These are phyloP conservation scores for Hecatera dysodea DNA, from an alignment of 2,888 invertebrate species.

Conservation along the genomic window DNA sequence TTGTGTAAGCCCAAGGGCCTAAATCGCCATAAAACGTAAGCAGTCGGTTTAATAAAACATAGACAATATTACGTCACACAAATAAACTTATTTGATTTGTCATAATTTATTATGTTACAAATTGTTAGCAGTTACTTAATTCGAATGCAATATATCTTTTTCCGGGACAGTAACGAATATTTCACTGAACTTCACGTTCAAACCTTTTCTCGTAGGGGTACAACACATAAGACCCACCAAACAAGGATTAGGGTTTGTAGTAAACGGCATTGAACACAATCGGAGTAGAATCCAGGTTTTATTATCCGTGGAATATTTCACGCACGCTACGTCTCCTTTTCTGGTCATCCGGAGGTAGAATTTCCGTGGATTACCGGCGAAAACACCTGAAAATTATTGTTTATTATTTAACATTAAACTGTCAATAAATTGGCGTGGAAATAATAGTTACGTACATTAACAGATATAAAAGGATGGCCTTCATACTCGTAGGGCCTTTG, in stretches of 20 bases:
- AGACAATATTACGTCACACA: not conserved
- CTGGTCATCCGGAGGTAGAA: constrained; percentile 82
- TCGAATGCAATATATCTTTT: constrained; percentile 80
- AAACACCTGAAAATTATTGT: constrained; percentile 77
- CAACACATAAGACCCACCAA: constrained; percentile 82
- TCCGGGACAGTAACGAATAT: constrained; percentile 72
- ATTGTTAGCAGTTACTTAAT: constrained; percentile 61
- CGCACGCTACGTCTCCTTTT: constrained; percentile 74
- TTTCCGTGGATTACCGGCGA: constrained; percentile 77
- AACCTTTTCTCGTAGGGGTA: constrained; percentile 77
- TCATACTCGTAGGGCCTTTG: too few relatives aligned
- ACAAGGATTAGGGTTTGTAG: constrained; percentile 64
- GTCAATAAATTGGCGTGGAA: not conserved
- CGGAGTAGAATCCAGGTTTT: constrained; percentile 77
- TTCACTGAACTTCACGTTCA: constrained; percentile 77
- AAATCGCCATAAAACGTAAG: not conserved
- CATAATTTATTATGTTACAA: not conserved
- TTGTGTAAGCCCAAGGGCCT: too few relatives aligned
- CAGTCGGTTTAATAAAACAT: not conserved
- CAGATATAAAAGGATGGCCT: too few relatives aligned
- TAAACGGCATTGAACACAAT: constrained; percentile 74
- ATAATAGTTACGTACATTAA: not conserved
- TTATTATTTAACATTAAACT: not conserved
- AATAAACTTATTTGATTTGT: too few relatives aligned
- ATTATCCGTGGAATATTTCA: constrained; percentile 82